phyloP scores from a whole-genome alignment of 2,113 vertebrate genomes.

The Baryphthengus martii region DNA sequence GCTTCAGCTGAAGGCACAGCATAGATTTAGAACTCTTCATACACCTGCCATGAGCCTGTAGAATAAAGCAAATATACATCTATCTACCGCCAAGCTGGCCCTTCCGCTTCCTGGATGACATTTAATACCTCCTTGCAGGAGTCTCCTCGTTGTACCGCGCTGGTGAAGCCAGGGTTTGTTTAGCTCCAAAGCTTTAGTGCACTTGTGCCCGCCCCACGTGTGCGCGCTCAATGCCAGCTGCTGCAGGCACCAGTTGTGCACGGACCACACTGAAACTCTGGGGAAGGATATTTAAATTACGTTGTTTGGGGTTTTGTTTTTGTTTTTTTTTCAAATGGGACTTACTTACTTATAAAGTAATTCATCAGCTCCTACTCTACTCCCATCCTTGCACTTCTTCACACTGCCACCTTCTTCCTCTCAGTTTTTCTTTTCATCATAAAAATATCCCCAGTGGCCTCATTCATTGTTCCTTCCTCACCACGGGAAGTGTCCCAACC shows the following conservation, averaged over 20 bases:
- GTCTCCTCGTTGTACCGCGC: not conserved
- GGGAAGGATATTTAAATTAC: not conserved
- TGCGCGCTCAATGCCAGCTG: not conserved
- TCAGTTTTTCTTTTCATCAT: not conserved
- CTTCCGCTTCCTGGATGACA: not conserved
- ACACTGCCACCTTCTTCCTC: not conserved
- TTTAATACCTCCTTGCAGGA: not conserved
- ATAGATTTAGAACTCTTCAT: not conserved
- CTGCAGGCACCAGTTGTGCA: not conserved
- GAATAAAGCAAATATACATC: not conserved
- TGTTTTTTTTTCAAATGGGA: not conserved
- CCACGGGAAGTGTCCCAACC: not conserved
- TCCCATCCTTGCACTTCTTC: not conserved
- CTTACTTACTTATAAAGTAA: not conserved
- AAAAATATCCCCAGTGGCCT: not conserved
- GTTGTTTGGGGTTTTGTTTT: too few species aligned
- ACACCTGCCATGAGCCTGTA: not conserved
- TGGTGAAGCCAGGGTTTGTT: not conserved
- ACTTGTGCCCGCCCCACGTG: fast-evolving
- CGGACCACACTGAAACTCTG: not conserved
- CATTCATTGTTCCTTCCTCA: not conserved
- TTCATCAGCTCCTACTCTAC: not conserved
- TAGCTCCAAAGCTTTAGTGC: not conserved
- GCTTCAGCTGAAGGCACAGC: not conserved
- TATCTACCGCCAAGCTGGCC: not conserved